A percentile compares a stretch with the other conserved stretches of the same genome.
Evolutionary conservation across 2,888 invertebrate genomes (phyloP).

Genomic region (Helleia helle): DNA sequence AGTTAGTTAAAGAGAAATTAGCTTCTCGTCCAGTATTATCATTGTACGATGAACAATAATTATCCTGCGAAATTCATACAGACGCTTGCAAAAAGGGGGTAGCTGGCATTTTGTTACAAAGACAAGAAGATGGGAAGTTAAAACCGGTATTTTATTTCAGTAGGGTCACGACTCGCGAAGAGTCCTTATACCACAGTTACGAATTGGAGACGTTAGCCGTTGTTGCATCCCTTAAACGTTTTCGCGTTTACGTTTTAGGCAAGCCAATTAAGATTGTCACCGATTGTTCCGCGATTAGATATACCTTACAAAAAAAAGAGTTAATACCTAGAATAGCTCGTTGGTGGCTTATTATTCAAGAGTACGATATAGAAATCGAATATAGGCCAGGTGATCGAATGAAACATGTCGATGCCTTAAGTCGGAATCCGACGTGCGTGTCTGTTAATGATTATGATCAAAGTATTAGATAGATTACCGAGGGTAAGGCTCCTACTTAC

Average conservation of each 20-base stretch:
- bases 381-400: conserved; percentile 1
- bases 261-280: conserved; percentile 9
- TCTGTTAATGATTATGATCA: too few relatives aligned
- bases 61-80: conserved; percentile 25
- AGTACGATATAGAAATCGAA: neutral
- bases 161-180: conserved; percentile 23
- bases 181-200: conserved; percentile 15
- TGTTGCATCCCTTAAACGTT: conserved; percentile 7
- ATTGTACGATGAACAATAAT: conserved; percentile 22
- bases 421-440: too few relatives aligned
- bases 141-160: conserved; percentile 30
- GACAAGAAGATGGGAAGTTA: conserved; percentile 15
- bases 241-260: conserved; percentile 8
- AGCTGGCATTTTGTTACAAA: conserved; percentile 27
- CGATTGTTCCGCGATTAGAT: conserved; percentile 10
- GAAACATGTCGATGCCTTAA: too few relatives aligned
- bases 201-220: conserved; percentile 11
- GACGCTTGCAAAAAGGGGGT: conserved; percentile 26
- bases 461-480: too few relatives aligned
- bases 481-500: too few relatives aligned
- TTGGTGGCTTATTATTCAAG: neutral
- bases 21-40: conserved; percentile 27
- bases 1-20: too few relatives aligned
- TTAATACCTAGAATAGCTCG: neutral
- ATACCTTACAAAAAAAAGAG: neutral